Evolutionary conservation across 2,797 vertebrate species (phyloP).

Genomic region (Simalia tracyae): DNA sequence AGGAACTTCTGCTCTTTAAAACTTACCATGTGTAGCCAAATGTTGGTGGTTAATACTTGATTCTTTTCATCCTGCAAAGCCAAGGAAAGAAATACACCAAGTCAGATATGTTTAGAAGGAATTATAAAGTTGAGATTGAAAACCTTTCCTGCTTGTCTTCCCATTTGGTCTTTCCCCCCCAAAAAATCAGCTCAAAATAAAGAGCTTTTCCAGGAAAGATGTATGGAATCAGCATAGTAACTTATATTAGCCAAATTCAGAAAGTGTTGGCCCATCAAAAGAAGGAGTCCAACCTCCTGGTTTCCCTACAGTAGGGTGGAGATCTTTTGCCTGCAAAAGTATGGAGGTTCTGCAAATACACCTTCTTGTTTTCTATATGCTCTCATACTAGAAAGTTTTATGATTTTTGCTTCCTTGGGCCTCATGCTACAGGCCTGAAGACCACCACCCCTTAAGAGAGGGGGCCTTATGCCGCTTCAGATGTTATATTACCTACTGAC

Average conservation of each 20-base stretch:
- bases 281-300: background rate
- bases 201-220: background rate
- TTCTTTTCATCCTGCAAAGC: constrained; percentile 92
- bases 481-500: background rate
- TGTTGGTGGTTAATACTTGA: constrained; percentile 93
- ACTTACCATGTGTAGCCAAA: constrained; percentile 95
- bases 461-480: background rate
- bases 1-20: background rate
- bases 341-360: too few species aligned
- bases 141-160: background rate
- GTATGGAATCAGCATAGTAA: background rate
- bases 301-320: background rate
- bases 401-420: too few species aligned
- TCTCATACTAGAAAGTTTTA: too few species aligned
- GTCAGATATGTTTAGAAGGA: background rate
- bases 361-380: too few species aligned
- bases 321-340: background rate
- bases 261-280: background rate
- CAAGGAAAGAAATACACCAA: constrained; percentile 9
- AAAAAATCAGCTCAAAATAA: background rate
- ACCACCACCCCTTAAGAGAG: background rate
- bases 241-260: background rate
- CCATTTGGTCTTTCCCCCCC: too few species aligned
- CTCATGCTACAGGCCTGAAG: too few species aligned
- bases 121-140: background rate